Evolutionary conservation across 2,888 invertebrate species (phyloP).

Genomic region (Pseudeuparius sepicola): DNA sequence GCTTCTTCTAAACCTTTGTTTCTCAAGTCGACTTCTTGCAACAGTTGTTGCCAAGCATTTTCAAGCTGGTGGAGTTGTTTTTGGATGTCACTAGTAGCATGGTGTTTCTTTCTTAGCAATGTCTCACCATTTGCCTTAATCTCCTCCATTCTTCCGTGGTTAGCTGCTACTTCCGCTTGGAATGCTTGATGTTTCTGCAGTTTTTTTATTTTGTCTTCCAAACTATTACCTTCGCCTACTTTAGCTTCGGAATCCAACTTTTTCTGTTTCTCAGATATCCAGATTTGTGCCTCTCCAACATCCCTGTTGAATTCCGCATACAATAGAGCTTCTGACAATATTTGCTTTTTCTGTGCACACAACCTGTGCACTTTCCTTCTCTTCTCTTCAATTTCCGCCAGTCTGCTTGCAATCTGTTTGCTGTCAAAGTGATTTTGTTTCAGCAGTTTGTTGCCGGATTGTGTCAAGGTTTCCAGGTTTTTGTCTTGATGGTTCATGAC

Average conservation of each 20-base stretch:
- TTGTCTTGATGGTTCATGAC: constrained; percentile 82
- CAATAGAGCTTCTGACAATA: constrained; percentile 67
- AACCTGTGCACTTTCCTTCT: constrained; percentile 58
- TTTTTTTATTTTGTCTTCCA: constrained; percentile 93
- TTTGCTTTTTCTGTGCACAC: constrained; percentile 54
- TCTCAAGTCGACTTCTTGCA: constrained; percentile 48
- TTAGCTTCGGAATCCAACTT: constrained; percentile 72
- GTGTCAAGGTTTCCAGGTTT: constrained; percentile 68
- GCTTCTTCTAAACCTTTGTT: constrained; percentile 80
- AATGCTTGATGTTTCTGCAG: constrained; percentile 92
- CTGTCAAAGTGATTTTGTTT: constrained; percentile 88
- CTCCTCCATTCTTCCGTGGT: constrained; percentile 74
- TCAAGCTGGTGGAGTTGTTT: constrained; percentile 60
- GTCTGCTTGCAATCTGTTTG: constrained; percentile 62
- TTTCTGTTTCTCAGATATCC: constrained; percentile 88
- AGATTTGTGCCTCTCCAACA: constrained; percentile 79
- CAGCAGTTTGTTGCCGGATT: constrained; percentile 77
- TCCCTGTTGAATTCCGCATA: constrained; percentile 89
- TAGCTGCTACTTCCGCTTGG: constrained; percentile 83
- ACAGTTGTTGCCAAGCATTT: constrained; percentile 64
- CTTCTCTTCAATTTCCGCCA: constrained; percentile 64
- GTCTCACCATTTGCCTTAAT: constrained; percentile 64
- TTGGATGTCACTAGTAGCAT: constrained; percentile 57
- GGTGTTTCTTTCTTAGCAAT: constrained; percentile 60
- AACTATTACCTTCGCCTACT: constrained; percentile 58